phyloP scores from a whole-genome alignment of 2,888 invertebrate species.

The Corythucha ciliata region DNA sequence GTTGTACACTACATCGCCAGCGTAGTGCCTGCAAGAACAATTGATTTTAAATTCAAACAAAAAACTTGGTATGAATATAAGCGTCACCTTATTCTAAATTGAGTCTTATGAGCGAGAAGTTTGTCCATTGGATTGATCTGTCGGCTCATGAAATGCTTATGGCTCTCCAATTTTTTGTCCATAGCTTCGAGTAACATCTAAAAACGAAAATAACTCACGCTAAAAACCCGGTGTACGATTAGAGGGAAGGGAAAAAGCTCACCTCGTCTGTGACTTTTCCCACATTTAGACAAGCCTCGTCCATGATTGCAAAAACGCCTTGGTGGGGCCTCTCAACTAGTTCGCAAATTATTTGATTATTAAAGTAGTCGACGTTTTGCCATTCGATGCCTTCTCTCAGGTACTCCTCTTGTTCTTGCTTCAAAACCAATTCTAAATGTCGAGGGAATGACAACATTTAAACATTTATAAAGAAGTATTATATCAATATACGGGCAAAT shows the following conservation, averaged over 20 bases:
- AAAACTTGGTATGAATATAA: background rate
- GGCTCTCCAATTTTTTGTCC: constrained; percentile 75
- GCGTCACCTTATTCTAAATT: constrained; percentile 68
- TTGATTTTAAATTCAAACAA: background rate
- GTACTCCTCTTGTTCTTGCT: constrained; percentile 98
- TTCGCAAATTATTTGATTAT: constrained; percentile 93
- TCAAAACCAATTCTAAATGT: constrained; percentile 82
- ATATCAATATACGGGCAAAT: background rate
- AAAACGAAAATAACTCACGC: constrained; percentile 7
- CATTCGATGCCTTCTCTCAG: constrained; percentile 90
- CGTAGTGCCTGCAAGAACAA: constrained; percentile 65
- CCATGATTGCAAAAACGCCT: constrained; percentile 84
- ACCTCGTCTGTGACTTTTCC: constrained; percentile 72
- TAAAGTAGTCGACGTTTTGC: constrained; percentile 92
- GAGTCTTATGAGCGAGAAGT: constrained; percentile 62
- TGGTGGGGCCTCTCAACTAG: constrained; percentile 88
- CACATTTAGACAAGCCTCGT: constrained; percentile 93
- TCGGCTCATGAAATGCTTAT: constrained; percentile 84
- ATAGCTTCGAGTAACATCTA: constrained; percentile 81
- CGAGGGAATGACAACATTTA: too few relatives aligned
- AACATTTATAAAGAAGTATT: background rate
- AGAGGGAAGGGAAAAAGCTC: constrained; percentile 13
- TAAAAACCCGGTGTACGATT: background rate
- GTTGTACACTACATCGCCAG: constrained; percentile 90
- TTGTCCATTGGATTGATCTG: constrained; percentile 76